phyloP scores from a whole-genome alignment of 2,797 vertebrate genomes.

The Pelochelys cantorii region DNA sequence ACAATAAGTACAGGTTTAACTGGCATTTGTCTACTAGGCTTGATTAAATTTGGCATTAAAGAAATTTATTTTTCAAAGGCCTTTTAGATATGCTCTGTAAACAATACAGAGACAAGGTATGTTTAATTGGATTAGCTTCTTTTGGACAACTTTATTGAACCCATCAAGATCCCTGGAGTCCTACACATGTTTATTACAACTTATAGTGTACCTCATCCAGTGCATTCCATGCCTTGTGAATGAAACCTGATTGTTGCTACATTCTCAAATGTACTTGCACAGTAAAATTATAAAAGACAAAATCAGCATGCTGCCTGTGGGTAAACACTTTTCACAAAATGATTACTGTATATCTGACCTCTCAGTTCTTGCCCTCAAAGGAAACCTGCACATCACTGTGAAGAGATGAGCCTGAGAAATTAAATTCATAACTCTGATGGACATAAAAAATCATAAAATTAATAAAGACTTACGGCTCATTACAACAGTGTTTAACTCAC shows the following conservation, averaged over 20 bases:
- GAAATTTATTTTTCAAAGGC: neutral
- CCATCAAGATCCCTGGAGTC: neutral
- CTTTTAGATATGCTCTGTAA: neutral
- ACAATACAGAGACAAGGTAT: neutral
- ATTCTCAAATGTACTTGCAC: neutral
- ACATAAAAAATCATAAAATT: neutral
- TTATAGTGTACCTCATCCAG: neutral
- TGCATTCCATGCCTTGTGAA: neutral
- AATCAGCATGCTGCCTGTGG: neutral
- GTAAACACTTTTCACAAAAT: neutral
- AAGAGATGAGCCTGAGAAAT: neutral
- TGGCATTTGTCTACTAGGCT: neutral
- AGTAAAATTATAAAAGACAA: neutral
- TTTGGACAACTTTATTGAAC: neutral
- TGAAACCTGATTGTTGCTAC: neutral
- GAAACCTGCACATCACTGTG: neutral
- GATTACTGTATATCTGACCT: neutral
- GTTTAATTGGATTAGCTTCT: neutral
- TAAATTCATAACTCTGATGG: neutral
- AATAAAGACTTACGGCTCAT: too few species aligned
- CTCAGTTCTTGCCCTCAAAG: neutral
- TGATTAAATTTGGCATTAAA: neutral
- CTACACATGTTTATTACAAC: neutral
- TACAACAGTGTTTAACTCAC: too few species aligned
- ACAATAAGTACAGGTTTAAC: rapidly evolving